Percentiles rank a stretch among this genome's conserved stretches.
phyloP scores from a whole-genome alignment of 1,140 invertebrate species.

The Saccostrea glomerata region DNA sequence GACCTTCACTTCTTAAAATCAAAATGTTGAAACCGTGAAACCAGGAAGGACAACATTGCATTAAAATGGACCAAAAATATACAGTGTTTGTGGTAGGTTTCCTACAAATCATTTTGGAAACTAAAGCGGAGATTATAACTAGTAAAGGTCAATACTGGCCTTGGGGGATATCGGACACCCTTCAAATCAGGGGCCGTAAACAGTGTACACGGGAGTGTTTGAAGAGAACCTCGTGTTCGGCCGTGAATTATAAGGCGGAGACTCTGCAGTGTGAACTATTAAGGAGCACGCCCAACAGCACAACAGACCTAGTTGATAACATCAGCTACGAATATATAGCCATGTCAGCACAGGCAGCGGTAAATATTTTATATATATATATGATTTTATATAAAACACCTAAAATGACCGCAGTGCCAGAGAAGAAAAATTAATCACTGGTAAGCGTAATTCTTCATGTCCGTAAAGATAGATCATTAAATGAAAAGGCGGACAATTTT shows the following conservation, averaged over 20 bases:
- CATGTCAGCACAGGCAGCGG: not conserved
- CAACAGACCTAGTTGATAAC: not conserved
- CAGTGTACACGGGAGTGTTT: not conserved
- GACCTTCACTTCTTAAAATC: no score
- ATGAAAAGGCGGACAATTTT: no score
- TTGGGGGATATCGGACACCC: not conserved
- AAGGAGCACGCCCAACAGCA: not conserved
- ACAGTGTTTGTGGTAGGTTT: not conserved
- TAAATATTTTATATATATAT: not conserved
- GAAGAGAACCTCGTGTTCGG: not conserved
- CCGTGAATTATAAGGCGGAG: not conserved
- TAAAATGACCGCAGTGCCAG: no score
- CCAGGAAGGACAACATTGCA: no score
- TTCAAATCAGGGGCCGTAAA: not conserved
- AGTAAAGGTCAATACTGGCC: not conserved
- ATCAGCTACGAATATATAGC: not conserved
- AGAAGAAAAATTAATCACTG: no score
- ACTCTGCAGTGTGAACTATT: not conserved
- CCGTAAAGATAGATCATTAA: no score
- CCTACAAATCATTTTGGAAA: not conserved
- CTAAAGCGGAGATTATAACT: not conserved
- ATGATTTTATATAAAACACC: no score
- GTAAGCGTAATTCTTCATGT: no score
- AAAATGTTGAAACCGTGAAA: no score
- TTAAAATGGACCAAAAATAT: no score